Evolutionary conservation across 2,113 vertebrate species (phyloP).

Genomic region (Stercorarius parasiticus): DNA sequence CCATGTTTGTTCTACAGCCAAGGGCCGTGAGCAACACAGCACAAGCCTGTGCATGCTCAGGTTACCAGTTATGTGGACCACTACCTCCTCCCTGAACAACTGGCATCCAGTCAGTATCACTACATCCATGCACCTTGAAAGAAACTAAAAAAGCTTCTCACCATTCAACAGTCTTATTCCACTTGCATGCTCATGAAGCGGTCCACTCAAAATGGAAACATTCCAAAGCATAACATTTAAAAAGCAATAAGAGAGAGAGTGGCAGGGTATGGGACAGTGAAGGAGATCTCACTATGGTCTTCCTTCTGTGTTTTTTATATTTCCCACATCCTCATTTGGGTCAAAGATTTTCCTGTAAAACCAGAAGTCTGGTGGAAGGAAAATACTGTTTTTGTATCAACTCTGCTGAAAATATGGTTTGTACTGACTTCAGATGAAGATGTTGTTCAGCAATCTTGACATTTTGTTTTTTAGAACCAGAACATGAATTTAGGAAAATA

Average conservation of each 20-base stretch:
- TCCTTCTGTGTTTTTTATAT: background rate
- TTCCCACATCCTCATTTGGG: background rate
- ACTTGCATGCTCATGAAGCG: background rate
- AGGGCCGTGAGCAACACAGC: background rate
- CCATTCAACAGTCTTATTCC: background rate
- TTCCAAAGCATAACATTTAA: background rate
- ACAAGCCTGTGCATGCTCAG: background rate
- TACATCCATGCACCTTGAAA: background rate
- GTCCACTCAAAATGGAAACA: background rate
- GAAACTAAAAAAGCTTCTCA: background rate
- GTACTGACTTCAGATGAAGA: background rate
- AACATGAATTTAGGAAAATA: background rate
- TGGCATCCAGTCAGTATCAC: background rate
- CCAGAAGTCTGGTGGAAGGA: background rate
- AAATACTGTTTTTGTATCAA: background rate
- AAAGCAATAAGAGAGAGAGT: background rate
- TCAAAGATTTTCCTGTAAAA: background rate
- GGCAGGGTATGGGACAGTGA: background rate
- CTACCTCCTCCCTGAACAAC: background rate
- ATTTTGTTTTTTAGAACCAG: background rate
- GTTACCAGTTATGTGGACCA: background rate
- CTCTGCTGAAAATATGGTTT: background rate
- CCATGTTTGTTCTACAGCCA: background rate
- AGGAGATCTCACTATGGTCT: fast-evolving
- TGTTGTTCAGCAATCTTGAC: background rate